Base-by-base conservation (phyloP, 2,113 vertebrate genomes). In the Herpailurus yagouaroundi region DNA sequence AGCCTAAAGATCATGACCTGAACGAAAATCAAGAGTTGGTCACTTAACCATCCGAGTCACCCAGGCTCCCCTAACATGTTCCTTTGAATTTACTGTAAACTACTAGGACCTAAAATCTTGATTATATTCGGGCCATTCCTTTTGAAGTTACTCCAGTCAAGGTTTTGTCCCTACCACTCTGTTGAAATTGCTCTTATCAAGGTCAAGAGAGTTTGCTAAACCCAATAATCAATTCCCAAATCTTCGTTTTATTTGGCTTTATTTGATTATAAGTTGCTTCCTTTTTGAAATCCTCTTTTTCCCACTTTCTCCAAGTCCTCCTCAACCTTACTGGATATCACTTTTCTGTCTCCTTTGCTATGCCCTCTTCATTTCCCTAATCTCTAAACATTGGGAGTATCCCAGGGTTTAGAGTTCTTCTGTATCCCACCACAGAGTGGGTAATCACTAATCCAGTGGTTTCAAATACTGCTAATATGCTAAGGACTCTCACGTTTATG, bases 241-340 rank as follows among this genome's bases (percentile, higher is more conserved):
- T 68, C 29, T 85, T 97, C 41, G 52, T 94, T 85, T 95, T 86
- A 83, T 76, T 93, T 95, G 52, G 45, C 23, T 68, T 83, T 57
- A 85, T 79, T 52, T 91, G 68, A 84, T 82, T 82, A 71, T 82
- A 71, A 38, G 13, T 95, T 64, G 15, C 57, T 95, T 82, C 25
- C 19, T 68, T 93, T 12, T 89, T 82, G 63, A 91, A 94, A 92
- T 38, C 50, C 10, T 45, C 19, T 66, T 83, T 96, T 66, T 79
- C 27, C 27, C 29, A 9, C 64, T 87, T 80, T 71, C 36, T 97
- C 76, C 12, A 94, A 10, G 38, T 94, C 33, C 60, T 91, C 18
- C 14, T 94, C 69, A 89, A 3, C 19, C 5, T 77, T 63, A 14
- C 38, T 76, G 27, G 45, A 15, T 38, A 10, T 94, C 23, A 80